Evolutionary conservation across 2,113 vertebrate species (phyloP).

Genomic region (Dolichotis patagonum): DNA sequence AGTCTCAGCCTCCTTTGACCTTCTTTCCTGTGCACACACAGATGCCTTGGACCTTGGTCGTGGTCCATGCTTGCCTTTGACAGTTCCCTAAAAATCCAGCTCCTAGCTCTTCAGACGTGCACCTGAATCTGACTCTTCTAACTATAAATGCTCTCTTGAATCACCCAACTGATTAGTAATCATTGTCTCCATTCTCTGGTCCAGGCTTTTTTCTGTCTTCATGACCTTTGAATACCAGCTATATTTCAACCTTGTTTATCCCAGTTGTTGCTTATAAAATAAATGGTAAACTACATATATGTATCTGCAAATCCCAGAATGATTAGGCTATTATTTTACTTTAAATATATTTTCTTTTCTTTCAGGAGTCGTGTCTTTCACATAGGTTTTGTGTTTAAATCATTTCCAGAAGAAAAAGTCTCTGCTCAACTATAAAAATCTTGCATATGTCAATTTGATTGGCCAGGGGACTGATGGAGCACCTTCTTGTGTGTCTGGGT

Average conservation of each 20-base stretch:
- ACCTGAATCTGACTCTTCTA: neutral
- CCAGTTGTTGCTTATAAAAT: neutral
- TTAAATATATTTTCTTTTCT: neutral
- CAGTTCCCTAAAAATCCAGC: neutral
- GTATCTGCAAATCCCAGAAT: neutral
- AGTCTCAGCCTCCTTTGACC: neutral
- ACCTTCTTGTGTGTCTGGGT: neutral
- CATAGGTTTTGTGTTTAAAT: neutral
- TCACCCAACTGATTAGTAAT: neutral
- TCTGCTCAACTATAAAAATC: constrained; percentile 31
- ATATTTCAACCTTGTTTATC: neutral
- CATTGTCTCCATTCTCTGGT: neutral
- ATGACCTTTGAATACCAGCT: neutral
- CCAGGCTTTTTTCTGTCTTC: neutral
- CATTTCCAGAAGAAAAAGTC: neutral
- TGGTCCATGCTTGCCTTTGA: neutral
- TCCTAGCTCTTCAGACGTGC: neutral
- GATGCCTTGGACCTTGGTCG: neutral
- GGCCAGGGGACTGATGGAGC: neutral
- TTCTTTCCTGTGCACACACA: neutral
- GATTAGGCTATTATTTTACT: neutral
- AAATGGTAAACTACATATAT: neutral
- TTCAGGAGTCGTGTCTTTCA: neutral
- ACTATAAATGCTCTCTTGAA: neutral
- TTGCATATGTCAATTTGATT: neutral